Percentiles rank a stretch among this genome's conserved stretches.
Evolutionary conservation across 64 coral and sea anemone genomes (phyloP).

Genomic region (Pocillopora verrucosa): DNA sequence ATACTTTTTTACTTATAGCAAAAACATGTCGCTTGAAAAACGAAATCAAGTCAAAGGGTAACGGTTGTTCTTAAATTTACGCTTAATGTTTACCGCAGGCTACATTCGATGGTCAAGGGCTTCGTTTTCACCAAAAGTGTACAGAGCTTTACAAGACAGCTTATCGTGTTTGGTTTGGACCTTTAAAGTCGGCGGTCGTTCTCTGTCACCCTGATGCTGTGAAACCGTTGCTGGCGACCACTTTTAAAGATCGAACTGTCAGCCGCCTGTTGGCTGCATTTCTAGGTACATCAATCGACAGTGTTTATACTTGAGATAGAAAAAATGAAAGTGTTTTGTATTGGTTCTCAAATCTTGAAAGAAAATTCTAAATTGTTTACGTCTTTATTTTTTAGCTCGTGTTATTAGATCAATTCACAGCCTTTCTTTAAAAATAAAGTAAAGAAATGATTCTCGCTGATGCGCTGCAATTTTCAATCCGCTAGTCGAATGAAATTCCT

Average conservation of each 20-base stretch:
- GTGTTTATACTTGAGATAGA: background rate
- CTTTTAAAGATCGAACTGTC: conserved; percentile 67
- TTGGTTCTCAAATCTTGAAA: no score
- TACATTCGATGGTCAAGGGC: conserved; percentile 70
- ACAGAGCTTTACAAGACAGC: conserved; percentile 68
- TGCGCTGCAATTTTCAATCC: no score
- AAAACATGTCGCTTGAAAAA: no score
- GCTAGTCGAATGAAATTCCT: no score
- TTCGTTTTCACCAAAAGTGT: conserved; percentile 69
- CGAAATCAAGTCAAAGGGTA: no score
- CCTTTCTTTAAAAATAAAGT: no score
- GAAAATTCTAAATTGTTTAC: no score
- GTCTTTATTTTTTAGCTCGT: no score
- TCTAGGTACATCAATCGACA: conserved; percentile 44
- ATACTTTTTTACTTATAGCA: no score
- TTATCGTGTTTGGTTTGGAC: conserved; percentile 78
- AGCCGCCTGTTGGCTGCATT: conserved; percentile 66
- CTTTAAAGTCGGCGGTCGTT: conserved; percentile 54
- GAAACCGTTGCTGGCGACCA: conserved; percentile 40
- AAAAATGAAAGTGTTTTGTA: background rate
- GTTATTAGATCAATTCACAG: no score
- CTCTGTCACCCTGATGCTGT: conserved; percentile 66
- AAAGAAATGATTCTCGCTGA: no score
- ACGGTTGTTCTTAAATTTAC: no score
- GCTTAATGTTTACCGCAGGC: conserved; percentile 22